Conservation (phyloP, 2,797 vertebrate species). For the Tokudaia muenninki region DNA sequence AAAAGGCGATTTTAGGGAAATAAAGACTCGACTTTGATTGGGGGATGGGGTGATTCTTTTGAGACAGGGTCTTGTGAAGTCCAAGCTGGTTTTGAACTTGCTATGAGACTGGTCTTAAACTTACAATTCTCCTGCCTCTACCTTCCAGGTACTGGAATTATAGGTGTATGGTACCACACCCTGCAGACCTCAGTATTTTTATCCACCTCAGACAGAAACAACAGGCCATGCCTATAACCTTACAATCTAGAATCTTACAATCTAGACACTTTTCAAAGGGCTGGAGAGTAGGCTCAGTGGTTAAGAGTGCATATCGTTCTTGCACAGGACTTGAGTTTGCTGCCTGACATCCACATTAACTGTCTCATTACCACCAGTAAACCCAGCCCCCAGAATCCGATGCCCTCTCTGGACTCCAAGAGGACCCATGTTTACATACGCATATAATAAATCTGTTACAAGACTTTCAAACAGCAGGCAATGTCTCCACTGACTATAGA, state of each 20-base stretch:
- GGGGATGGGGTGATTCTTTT: not conserved
- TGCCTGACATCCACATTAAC: not conserved
- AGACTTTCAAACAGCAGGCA: slow-evolving; percentile 57
- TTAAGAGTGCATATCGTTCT: not conserved
- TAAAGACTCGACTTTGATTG: slow-evolving; percentile 4
- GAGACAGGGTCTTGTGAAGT: not conserved
- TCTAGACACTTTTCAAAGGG: slow-evolving; percentile 77
- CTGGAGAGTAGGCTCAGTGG: not conserved
- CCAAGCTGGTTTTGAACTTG: not conserved
- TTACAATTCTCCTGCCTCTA: not conserved
- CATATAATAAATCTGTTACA: not conserved
- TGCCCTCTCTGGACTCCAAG: not conserved
- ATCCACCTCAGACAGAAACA: slow-evolving; percentile 81
- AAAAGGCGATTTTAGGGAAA: slow-evolving; percentile 36
- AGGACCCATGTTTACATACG: not conserved
- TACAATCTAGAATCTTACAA: slow-evolving; percentile 54
- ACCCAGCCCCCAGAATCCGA: not conserved
- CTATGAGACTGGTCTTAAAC: not conserved
- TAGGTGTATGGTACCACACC: not conserved
- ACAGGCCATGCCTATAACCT: slow-evolving; percentile 81
- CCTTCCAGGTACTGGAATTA: not conserved
- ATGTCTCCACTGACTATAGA: slow-evolving; percentile 34
- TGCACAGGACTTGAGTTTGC: not conserved
- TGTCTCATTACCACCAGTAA: not conserved
- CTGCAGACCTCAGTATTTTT: slow-evolving; percentile 73